phyloP scores from a whole-genome alignment of 2,113 vertebrate genomes.

The Nothoprocta perdicaria region DNA sequence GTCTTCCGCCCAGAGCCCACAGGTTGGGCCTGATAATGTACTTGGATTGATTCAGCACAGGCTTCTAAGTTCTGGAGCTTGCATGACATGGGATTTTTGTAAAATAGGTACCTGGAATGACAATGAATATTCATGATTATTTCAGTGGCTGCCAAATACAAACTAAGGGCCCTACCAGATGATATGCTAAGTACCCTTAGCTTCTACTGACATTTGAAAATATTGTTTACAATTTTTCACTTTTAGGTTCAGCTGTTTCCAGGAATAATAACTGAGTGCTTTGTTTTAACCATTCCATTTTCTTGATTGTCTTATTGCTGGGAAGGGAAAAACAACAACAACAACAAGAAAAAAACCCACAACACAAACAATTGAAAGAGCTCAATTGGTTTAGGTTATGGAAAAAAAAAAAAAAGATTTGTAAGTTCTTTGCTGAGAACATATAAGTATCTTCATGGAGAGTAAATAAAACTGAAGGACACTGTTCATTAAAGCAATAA shows the following conservation, averaged over 20 bases:
- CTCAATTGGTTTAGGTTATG: not conserved
- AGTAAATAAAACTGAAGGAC: not conserved
- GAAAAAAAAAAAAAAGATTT: not conserved
- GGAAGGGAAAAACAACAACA: not conserved
- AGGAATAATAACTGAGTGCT: not conserved
- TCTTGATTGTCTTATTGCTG: not conserved
- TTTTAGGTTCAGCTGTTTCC: not conserved
- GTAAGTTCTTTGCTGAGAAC: not conserved
- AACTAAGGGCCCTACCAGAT: not conserved
- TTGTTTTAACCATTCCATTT: not conserved
- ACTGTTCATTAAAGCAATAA: not conserved
- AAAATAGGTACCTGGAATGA: not conserved
- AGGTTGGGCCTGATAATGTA: not conserved
- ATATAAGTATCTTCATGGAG: not conserved
- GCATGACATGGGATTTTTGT: not conserved
- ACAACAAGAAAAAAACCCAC: not conserved
- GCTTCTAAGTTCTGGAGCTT: not conserved
- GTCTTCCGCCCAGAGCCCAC: not conserved
- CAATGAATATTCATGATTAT: not conserved
- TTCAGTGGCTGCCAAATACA: not conserved
- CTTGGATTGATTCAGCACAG: not conserved
- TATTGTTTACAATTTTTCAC: not conserved
- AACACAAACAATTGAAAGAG: not conserved
- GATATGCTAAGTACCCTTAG: not conserved
- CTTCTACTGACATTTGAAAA: not conserved